These are phyloP conservation scores for Tetragnatha versicolor DNA, from an alignment of 1,140 invertebrate genomes.

Conservation along the genomic window DNA sequence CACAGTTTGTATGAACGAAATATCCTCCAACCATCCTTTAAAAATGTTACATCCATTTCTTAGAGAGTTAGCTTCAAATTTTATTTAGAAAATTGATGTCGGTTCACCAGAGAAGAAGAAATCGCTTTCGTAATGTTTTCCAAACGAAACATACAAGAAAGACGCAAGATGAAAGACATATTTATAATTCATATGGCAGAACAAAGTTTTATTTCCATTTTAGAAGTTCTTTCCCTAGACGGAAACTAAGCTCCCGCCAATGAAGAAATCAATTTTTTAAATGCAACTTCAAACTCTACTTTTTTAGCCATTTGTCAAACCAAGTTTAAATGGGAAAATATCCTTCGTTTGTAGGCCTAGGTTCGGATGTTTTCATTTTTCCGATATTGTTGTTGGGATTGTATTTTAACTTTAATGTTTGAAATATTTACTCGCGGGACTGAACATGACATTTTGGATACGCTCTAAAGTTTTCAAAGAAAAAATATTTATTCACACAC, in stretches of 20 bases:
- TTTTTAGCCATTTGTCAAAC: constrained; percentile 26
- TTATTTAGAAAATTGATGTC: too few species aligned
- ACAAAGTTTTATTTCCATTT: constrained; percentile 23
- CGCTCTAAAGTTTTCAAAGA: background rate
- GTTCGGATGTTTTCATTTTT: constrained; percentile 6
- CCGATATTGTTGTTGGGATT: background rate
- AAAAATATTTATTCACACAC: background rate
- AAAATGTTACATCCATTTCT: too few species aligned
- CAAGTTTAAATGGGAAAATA: constrained; percentile 35
- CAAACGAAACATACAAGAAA: background rate
- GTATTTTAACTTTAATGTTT: constrained; percentile 26
- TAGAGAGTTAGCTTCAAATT: too few species aligned
- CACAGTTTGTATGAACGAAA: too few species aligned
- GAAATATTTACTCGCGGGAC: constrained; percentile 10
- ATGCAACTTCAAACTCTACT: constrained; percentile 22
- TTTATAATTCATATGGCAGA: constrained; percentile 17
- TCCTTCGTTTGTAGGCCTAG: constrained; percentile 16
- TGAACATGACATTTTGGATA: background rate
- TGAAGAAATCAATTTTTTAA: constrained; percentile 42
- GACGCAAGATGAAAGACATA: constrained; percentile 13
- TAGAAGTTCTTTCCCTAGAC: background rate
- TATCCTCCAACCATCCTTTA: too few species aligned
- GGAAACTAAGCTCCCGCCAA: too few species aligned
- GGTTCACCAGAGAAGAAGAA: too few species aligned
- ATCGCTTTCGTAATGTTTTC: background rate